Evolutionary conservation across 2,797 vertebrate genomes (phyloP), one percentile per base, ranked within the genome.

Genomic region (Trachurus trachurus): DNA sequence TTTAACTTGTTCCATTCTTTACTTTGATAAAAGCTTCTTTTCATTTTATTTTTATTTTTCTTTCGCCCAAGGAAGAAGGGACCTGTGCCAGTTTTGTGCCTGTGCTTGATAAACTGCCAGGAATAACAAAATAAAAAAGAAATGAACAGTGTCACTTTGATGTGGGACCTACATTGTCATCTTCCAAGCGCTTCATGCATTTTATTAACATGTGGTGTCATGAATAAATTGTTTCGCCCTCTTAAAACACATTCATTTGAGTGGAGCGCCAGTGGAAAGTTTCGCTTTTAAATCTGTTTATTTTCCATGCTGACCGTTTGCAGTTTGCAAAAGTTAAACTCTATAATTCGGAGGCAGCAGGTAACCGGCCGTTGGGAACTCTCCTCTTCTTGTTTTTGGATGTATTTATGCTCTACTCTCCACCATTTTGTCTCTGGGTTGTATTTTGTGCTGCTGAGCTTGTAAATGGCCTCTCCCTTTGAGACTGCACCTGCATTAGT

Each of bases 401-500:
- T 57, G 19, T 29, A 39, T 85, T 72, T 57, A 42, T 76, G 64
- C 63, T 65, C 42, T 15, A 12, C 70, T 81, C 59, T 13, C 83
- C 79, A 76, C 85, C 88, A 87, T 89, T 91, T 92, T 88, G 82
- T 90, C 77, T 83, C 66, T 10, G 12, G 71, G 54, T 88, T 84
- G 80, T 84, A 70, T 85, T 80, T 84, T 81, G 57, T 78, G 74
- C 74, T 78, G 82, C 82, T 76, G 82, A 85, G 85, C 79, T 90
- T 79, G 86, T 90, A 89, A 91, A 93, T 91, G 87, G 86, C 82
- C 86, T 86, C 83, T 92, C 88, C 79, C 76, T 71, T 81, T 69
- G 84, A 87, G 81, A 83, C 83, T 87, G 88, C 89, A 92, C 92
- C 91, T 91, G 89, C 91, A 93, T 93, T 90, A 90, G 89, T 93